These are phyloP conservation scores for Hippocampus abdominalis DNA, from an alignment of 2,113 vertebrate genomes.

Conservation along the genomic window DNA sequence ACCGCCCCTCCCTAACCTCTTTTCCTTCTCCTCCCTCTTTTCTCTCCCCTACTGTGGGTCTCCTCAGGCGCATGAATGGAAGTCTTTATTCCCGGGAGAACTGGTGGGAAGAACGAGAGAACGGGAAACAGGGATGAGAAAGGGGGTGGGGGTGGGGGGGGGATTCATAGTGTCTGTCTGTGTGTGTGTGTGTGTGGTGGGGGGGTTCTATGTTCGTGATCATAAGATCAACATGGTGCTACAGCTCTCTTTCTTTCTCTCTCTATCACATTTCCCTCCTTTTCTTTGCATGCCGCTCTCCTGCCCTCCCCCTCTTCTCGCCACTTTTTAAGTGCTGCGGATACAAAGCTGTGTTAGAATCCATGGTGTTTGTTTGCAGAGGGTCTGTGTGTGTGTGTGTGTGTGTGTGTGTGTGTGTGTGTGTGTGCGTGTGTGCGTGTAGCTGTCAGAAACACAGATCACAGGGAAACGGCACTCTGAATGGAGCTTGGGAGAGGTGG, in stretches of 20 bases:
- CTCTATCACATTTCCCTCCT: conserved; percentile 54
- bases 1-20: conserved; percentile 10
- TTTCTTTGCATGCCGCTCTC: conserved; percentile 35
- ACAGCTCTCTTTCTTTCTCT: conserved; percentile 48
- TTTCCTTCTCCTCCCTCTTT: conserved; percentile 48
- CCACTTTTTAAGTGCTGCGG: conserved; percentile 67
- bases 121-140: conserved; percentile 54
- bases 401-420: conserved; percentile 34
- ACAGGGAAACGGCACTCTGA: conserved; percentile 71
- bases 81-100: conserved; percentile 77
- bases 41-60: conserved; percentile 69
- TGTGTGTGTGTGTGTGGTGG: background rate
- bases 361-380: conserved; percentile 86
- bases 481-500: conserved; percentile 77
- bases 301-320: conserved; percentile 25
- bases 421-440: conserved; percentile 55
- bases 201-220: conserved; percentile 58
- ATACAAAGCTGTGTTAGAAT: conserved; percentile 77
- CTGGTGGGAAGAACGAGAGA: conserved; percentile 73
- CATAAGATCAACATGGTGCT: conserved; percentile 70
- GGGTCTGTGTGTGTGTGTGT: conserved; percentile 40
- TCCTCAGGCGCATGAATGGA: conserved; percentile 75
- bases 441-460: conserved; percentile 80
- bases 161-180: conserved; percentile 6
- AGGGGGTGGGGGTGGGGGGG: too few relatives aligned